Evolutionary conservation across 64 coral and sea anemone genomes (phyloP), one percentile per base, ranked within the genome.

Genomic region (Montipora cactus): DNA sequence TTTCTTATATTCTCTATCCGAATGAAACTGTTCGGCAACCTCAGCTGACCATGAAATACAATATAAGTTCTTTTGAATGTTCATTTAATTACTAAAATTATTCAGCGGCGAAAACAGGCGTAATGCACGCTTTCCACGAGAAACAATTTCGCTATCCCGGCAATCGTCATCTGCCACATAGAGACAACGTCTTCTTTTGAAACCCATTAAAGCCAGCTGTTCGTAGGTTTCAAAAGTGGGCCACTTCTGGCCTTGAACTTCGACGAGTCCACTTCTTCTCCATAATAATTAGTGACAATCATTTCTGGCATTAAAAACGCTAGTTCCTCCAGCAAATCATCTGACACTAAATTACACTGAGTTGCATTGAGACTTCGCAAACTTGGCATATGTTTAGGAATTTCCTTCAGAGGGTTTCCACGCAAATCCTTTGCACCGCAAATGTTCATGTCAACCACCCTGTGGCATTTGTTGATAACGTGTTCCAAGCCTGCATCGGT

Each of bases 261-360:
- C 77, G 57, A 58, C 16, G 90, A 89, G 4, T 75, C 16, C 7
- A 95, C 77, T 20, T 95, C 81, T 20, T 97, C 95, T n/a, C 93
- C 89, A 84, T 97, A 97, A 84, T 97, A 97, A 81, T 97, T 89
- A 46, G 87, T 88, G 44, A 97, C 72, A 67, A 77, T 88, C 76
- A 94, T 81, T 5, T 89, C 67, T 0, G 76, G 85, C 82, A 97
- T 92, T 59, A 81, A n/a, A 47, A 71, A 67, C 15, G 86, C 95
- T 62, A 97, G 81, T 79, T 97, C 89, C 11, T 90, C 76, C 13
- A 97, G 78, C 44, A 97, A 44, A 47, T 96, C 92, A 92, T 99
- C 97, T 70, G 89, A 64, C 12, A 99, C 89, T 23, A 74, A 66
- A 83, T 99, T 99, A 84, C 97, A 99, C 48, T 99, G 91, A 28